Evolutionary conservation across 1,140 invertebrate species (phyloP).

Genomic region (Cydia strobilella): DNA sequence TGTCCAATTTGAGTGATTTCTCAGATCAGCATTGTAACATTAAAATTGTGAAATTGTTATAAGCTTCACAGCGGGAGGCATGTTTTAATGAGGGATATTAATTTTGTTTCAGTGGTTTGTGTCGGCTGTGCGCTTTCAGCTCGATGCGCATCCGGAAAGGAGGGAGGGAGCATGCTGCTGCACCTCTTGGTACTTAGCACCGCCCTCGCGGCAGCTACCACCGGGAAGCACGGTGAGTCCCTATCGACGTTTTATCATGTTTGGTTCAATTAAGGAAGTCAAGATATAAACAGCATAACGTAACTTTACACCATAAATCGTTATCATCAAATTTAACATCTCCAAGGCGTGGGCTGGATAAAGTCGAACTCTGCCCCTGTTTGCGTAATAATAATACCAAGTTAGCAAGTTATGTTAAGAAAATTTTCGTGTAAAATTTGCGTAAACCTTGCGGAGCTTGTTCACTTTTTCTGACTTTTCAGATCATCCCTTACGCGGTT

Average conservation of each 20-base stretch:
- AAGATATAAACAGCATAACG: constrained; percentile 32
- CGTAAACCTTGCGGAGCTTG: constrained; percentile 63
- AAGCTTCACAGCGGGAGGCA: neutral
- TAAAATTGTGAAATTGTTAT: neutral
- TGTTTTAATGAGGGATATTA: constrained; percentile 4
- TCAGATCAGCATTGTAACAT: neutral
- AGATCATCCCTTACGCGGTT: constrained; percentile 53
- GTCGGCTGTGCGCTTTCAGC: constrained; percentile 48
- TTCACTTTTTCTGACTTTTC: constrained; percentile 57
- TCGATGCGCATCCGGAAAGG: constrained; percentile 60
- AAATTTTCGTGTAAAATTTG: constrained; percentile 70
- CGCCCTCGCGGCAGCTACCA: constrained; percentile 68
- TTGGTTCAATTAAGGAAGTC: constrained; percentile 15
- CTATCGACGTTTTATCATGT: constrained; percentile 19
- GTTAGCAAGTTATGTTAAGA: constrained; percentile 66
- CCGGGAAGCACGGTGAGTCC: constrained; percentile 68
- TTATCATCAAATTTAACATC: constrained; percentile 40
- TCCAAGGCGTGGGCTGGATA: constrained; percentile 46
- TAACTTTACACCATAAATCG: constrained; percentile 29
- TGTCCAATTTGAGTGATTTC: constrained; percentile 44
- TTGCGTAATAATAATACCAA: constrained; percentile 70
- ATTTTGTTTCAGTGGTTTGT: constrained; percentile 55
- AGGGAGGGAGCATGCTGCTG: constrained; percentile 69
- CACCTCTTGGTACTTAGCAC: constrained; percentile 73
- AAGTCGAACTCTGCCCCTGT: constrained; percentile 44